phyloP scores from a whole-genome alignment of 2,113 vertebrate species.

The Cololabis saira region DNA sequence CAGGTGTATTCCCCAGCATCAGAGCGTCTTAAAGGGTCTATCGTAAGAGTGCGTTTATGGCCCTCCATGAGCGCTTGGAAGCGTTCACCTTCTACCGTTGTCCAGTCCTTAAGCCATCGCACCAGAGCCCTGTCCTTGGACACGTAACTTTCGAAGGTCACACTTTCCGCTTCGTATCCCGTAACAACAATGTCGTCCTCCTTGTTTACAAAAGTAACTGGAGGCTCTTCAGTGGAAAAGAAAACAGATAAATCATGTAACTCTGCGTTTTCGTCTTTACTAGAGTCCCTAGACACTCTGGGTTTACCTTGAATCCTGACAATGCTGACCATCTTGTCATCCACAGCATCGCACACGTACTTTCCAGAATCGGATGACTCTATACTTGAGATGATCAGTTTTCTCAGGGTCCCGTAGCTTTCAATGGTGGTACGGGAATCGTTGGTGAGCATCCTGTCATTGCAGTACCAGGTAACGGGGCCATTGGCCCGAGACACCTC shows the following conservation, averaged over 20 bases:
- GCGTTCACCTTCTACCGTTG: constrained; percentile 73
- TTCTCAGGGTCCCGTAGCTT: constrained; percentile 75
- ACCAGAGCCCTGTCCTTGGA: constrained; percentile 75
- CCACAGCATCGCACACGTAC: constrained; percentile 78
- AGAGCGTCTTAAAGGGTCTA: constrained; percentile 75
- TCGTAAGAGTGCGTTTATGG: constrained; percentile 78
- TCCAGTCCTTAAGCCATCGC: constrained; percentile 85
- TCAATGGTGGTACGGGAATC: constrained; percentile 74
- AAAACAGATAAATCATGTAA: neutral
- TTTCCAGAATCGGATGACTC: constrained; percentile 79
- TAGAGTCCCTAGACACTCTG: neutral
- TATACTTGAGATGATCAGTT: constrained; percentile 75
- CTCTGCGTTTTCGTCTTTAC: too few relatives aligned
- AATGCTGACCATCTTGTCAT: constrained; percentile 77
- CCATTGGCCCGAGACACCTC: constrained; percentile 79
- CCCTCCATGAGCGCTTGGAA: constrained; percentile 77
- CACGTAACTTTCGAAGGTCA: constrained; percentile 83
- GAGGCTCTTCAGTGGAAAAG: constrained; percentile 67
- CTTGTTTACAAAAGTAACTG: constrained; percentile 83
- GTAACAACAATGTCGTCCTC: constrained; percentile 75
- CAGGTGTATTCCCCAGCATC: constrained; percentile 88
- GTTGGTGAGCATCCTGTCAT: constrained; percentile 60
- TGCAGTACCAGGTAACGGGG: constrained; percentile 75
- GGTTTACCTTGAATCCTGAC: constrained; percentile 77
- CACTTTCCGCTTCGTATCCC: constrained; percentile 82